Base-by-base conservation (phyloP, 2,797 vertebrate genomes). In the Lagodon rhomboides region DNA sequence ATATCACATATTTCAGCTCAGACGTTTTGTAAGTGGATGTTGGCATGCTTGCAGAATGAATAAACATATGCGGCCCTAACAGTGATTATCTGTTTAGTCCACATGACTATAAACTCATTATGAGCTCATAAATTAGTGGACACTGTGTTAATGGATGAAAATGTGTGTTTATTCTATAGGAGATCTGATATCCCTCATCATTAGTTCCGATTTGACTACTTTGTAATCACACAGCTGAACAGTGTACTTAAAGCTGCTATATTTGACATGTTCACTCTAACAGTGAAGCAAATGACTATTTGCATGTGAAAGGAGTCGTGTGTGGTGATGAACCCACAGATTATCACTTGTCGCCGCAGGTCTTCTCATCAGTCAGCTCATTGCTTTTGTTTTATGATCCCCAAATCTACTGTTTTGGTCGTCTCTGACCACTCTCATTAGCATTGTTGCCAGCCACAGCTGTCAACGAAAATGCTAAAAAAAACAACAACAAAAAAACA, bases 151-250 rank as follows among this genome's bases (percentile, higher is more conserved):
- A 7, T 51, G 4, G 15, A 41, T 66, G 12, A 62, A 20, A 61
- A 68, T 11, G 20, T n/a, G 22, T 74, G 69, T 82, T 79, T 75
- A 64, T 30, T 47, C 54, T 44, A 5, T 11, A 44, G n/a, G 22
- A 62, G 27, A 58, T 47, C 51, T 16, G 58, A 69, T 54, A 23
- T 64, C 43, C 13, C 8, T 50, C 25, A 25, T 23, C 30, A 20
- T 51, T 22, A 25, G 11, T 68, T 59, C 61, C 53, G 25, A 43
- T 22, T 22, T 20, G 41, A 65, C 20, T 13, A 17, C 17, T 51
- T 53, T 61, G n/a, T 64, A 27, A 67, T 53, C 17, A 46, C 15
- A 44, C 27, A 44, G 27, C 53, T 15, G 16, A 54, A 76, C 9
- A 38, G 46, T 56, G 73, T 60, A 58, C 30, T 30, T 47, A 53